These are phyloP conservation scores for Procambarus virginalis DNA, from an alignment of 1,140 invertebrate genomes.

Conservation along the genomic window DNA sequence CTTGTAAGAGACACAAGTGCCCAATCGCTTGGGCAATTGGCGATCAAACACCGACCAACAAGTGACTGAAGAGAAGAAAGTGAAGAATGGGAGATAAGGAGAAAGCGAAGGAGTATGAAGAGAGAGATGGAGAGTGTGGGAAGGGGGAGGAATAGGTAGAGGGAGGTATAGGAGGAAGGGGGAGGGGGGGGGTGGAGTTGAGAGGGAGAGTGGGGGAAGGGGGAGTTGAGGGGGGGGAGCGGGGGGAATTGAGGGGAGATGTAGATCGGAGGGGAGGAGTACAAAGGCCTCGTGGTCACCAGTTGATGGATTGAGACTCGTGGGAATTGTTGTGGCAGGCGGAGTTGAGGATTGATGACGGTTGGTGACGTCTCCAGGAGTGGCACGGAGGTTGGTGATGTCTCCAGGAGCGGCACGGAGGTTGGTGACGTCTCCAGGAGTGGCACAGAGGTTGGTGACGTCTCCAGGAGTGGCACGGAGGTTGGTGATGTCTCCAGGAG, in stretches of 20 bases:
- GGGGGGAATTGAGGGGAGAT: too few relatives aligned
- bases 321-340: slow-evolving; percentile 46
- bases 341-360: slow-evolving; percentile 43
- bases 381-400: too few relatives aligned
- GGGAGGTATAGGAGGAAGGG: not conserved
- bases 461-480: too few relatives aligned
- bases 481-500: too few relatives aligned
- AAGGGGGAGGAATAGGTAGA: not conserved
- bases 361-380: not conserved
- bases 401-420: too few relatives aligned
- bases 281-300: slow-evolving; percentile 2
- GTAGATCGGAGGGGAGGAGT: not conserved
- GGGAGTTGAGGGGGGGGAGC: not conserved
- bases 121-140: too few relatives aligned
- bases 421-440: too few relatives aligned
- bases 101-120: not conserved
- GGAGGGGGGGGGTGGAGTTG: not conserved
- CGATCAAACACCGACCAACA: too few relatives aligned
- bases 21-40: too few relatives aligned
- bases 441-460: too few relatives aligned
- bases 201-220: not conserved
- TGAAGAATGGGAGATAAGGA: not conserved
- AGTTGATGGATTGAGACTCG: slow-evolving; percentile 41
- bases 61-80: too few relatives aligned
- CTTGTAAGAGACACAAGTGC: too few relatives aligned